These are phyloP conservation scores for Leptobrachium leishanense DNA, from an alignment of 2,113 vertebrate genomes.

Conservation along the genomic window DNA sequence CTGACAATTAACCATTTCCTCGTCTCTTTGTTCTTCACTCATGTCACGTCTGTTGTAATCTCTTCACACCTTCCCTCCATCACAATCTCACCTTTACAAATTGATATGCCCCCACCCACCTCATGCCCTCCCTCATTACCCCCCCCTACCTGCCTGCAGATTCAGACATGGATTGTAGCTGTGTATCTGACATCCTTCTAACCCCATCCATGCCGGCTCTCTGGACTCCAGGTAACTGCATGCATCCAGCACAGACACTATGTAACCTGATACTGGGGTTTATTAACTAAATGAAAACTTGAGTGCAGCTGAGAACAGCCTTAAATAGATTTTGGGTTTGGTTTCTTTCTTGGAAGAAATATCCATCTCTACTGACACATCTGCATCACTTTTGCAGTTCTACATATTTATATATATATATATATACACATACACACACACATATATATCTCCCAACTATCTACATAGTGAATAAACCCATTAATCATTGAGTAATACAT, in stretches of 20 bases:
- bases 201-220: constrained; percentile 85
- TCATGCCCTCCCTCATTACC: constrained; percentile 31
- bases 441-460: too few relatives aligned
- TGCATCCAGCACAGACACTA: background rate
- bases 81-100: background rate
- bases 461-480: too few relatives aligned
- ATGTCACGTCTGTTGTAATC: background rate
- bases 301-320: too few relatives aligned
- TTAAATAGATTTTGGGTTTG: too few relatives aligned
- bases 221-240: constrained; percentile 85
- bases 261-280: too few relatives aligned
- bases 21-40: background rate
- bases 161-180: constrained; percentile 85
- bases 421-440: too few relatives aligned
- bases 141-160: constrained; percentile 62
- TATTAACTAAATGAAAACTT: too few relatives aligned
- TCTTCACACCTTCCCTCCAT: background rate
- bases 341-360: too few relatives aligned
- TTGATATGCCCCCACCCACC: background rate
- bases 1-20: background rate
- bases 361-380: too few relatives aligned
- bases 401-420: too few relatives aligned
- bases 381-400: too few relatives aligned
- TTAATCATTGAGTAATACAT: too few relatives aligned
- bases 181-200: constrained; percentile 87